Evolutionary conservation across 2,797 vertebrate species (phyloP), one percentile per base, ranked within the genome.

Genomic region (Silurus lanzhouensis): DNA sequence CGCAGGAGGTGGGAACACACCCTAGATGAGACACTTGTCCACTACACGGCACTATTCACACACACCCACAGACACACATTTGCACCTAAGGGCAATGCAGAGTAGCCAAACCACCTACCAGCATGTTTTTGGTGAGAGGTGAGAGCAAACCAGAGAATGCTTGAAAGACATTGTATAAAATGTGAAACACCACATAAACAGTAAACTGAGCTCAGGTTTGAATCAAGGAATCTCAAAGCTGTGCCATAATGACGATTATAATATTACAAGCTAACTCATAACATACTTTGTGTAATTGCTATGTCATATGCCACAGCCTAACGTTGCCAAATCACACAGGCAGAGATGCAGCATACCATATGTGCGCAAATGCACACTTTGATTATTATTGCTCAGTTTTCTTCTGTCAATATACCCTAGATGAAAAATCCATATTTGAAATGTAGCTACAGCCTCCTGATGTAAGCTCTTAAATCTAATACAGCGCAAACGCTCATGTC

Each of bases 341-440:
- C 31, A 64, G 14, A 60, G 15, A 27, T 38, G 31, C 70, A 71
- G 46, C 76, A 75, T 71, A 90, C 82, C 44, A 72, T 87, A 84
- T 81, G 68, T 87, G 87, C 79, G 90, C 87, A 85, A 90, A 88
- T 91, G 91, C 60, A 27, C 66, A 48, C 15, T 67, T 81, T 67
- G 79, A 81, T 81, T 55, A 67, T 67, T 66, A 81, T 81, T 67
- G 79, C 79, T 81, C 20, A 46, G 63, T 81, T 67, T 81, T 55
- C 38, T 48, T 48, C 38, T 46, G 57, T 63, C 67, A 46, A 48
- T 83, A 72, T 92, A 93, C 31, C 71, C 79, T 9, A 20, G 8
- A 19, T 80, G 63, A 63, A 92, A 93, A 93, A 95, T 93, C 92
- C 88, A 94, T 93, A 93, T 91, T 90, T 89, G 85, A 91, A 89